These are phyloP conservation scores for Buteo buteo DNA, from an alignment of 2,113 vertebrate genomes.

Conservation along the genomic window DNA sequence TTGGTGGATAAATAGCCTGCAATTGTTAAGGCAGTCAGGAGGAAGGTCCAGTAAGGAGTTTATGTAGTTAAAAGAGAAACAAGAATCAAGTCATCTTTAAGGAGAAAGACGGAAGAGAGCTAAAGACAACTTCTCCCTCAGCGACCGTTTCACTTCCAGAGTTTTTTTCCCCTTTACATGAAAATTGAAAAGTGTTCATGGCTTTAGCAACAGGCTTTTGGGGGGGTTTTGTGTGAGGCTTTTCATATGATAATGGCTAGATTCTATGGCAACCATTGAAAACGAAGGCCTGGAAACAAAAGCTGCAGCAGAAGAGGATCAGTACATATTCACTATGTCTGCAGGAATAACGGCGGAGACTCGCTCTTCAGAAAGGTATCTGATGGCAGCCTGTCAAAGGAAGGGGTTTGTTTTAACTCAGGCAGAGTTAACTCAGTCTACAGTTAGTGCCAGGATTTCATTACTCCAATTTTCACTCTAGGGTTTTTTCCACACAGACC, in stretches of 20 bases:
- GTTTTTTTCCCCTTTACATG: conserved; percentile 32
- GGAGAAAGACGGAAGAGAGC: not conserved
- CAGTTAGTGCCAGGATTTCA: conserved; percentile 45
- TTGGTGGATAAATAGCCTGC: conserved; percentile 26
- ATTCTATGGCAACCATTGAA: conserved; percentile 84
- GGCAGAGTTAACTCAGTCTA: conserved; percentile 16
- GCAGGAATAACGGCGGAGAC: conserved; percentile 52
- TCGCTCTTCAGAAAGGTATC: conserved; percentile 67
- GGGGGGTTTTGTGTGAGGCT: conserved; percentile 26
- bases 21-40: conserved; percentile 1
- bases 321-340: conserved; percentile 50
- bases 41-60: not conserved
- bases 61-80: conserved; percentile 19
- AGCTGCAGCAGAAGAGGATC: conserved; percentile 67
- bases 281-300: conserved; percentile 77
- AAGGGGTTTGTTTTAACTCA: conserved; percentile 49
- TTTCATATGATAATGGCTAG: conserved; percentile 84
- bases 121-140: not conserved
- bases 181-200: conserved; percentile 67
- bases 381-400: conserved; percentile 54
- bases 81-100: not conserved
- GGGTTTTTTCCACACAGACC: not conserved
- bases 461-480: not conserved
- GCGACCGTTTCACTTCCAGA: conserved; percentile 67
- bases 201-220: conserved; percentile 75